Conservation (phyloP, 2,113 vertebrate species). For the Actinemys pallida region DNA sequence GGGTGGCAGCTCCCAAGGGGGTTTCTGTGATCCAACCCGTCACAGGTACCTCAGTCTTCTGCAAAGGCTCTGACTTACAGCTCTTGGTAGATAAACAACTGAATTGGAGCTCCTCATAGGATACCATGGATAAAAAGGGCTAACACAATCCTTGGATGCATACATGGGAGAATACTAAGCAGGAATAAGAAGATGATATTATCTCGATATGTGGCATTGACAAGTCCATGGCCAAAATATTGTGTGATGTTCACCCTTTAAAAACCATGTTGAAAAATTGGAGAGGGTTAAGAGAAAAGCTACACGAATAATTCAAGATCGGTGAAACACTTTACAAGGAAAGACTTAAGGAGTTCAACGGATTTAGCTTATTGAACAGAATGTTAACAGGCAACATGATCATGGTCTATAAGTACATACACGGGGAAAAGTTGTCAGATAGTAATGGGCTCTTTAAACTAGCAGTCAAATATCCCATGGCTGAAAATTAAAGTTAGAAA, state of each 20-base stretch:
- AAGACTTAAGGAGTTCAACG: background rate
- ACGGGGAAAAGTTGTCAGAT: background rate
- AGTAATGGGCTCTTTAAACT: background rate
- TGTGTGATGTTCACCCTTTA: background rate
- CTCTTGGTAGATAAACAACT: background rate
- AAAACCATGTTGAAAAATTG: background rate
- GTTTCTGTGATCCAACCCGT: too few species aligned
- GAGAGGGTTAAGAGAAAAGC: background rate
- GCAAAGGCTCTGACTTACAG: background rate
- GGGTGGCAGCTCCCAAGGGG: too few species aligned
- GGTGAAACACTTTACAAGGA: constrained; percentile 19
- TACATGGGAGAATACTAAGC: background rate
- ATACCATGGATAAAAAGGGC: background rate
- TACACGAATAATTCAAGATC: background rate
- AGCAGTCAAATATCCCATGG: background rate
- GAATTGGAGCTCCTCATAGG: constrained; percentile 27
- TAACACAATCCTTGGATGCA: constrained; percentile 20
- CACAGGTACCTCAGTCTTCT: background rate
- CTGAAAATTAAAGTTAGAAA: background rate
- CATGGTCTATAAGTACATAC: background rate
- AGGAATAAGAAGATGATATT: background rate
- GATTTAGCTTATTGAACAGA: constrained; percentile 15
- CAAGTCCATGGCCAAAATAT: background rate
- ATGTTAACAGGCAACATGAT: constrained; percentile 1
- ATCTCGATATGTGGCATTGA: background rate